These are phyloP conservation scores for Apantesis nais DNA, from an alignment of 2,888 invertebrate genomes.

Conservation along the genomic window DNA sequence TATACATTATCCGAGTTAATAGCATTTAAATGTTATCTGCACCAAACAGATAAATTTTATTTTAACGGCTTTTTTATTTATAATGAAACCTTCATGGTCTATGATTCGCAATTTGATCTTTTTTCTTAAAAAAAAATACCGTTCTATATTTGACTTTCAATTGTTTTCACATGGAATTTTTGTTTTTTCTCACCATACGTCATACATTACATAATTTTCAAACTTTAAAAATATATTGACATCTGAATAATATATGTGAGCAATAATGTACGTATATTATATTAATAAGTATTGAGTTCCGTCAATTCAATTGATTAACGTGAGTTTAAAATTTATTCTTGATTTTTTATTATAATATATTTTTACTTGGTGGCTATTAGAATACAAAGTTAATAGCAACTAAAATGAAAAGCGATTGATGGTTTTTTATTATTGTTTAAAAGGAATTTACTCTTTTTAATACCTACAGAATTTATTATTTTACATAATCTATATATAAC, in stretches of 20 bases:
- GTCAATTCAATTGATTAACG: neutral
- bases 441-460: neutral
- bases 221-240: neutral
- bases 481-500: neutral
- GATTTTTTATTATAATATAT: neutral
- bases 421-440: neutral
- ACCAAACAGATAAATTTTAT: neutral
- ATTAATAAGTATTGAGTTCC: neutral
- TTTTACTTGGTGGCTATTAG: neutral
- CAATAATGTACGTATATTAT: neutral
- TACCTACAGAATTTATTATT: neutral
- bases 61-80: neutral
- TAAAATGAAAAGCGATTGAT: neutral
- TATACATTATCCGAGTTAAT: neutral
- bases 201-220: neutral
- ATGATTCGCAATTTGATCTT: neutral
- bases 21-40: neutral
- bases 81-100: neutral
- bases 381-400: neutral
- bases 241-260: neutral
- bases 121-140: neutral
- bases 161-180: neutral
- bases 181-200: neutral
- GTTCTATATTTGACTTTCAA: neutral
- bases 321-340: neutral